These are phyloP conservation scores for Glareola pratincola DNA, from an alignment of 2,113 vertebrate genomes.

Conservation along the genomic window DNA sequence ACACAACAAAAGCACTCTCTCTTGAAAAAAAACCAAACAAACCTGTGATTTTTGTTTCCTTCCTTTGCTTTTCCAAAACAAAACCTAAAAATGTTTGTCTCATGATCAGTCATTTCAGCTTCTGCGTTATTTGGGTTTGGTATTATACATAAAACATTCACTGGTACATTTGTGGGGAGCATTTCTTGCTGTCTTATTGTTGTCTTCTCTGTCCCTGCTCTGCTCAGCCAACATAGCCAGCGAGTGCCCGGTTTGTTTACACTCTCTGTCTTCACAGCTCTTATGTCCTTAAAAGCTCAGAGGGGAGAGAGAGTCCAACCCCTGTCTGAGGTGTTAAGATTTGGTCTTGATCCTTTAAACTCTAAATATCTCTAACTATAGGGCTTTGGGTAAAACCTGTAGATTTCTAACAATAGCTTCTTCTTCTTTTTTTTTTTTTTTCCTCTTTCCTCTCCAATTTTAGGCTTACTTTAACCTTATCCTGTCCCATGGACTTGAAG, in stretches of 20 bases:
- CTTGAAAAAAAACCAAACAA: background rate
- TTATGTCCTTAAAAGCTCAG: background rate
- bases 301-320: background rate
- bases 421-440: background rate
- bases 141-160: background rate
- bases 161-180: background rate
- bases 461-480: slow-evolving; percentile 95
- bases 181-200: background rate
- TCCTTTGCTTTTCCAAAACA: background rate
- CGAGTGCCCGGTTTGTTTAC: fast-evolving
- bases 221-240: background rate
- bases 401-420: background rate
- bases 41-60: background rate
- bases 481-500: slow-evolving; percentile 99
- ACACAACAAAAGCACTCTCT: background rate
- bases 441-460: background rate
- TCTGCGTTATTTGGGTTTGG: background rate
- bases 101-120: background rate
- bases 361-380: background rate
- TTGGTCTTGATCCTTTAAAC: background rate
- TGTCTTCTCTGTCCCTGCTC: background rate
- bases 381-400: background rate
- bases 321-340: background rate
- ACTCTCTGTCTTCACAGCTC: background rate
- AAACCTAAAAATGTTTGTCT: background rate